Evolutionary conservation across 2,797 vertebrate species (phyloP), one percentile per base, ranked within the genome.

Genomic region (Euthynnus affinis): DNA sequence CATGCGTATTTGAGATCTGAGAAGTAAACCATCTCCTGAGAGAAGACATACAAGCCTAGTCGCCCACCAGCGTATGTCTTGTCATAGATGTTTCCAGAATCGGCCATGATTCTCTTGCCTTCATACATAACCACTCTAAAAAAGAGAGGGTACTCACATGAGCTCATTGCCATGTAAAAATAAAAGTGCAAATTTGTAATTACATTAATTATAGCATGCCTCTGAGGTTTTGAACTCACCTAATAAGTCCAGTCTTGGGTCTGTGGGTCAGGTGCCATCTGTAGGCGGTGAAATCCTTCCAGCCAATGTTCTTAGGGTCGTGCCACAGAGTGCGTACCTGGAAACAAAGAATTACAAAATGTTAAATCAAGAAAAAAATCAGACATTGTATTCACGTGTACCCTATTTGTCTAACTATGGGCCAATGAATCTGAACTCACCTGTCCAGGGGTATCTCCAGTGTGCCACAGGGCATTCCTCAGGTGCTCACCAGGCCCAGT

Each of bases 1-100:
- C 98, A 99, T 95, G 99, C 97, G 20, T 99, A 99, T 97, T 99
- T 99, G 90, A 99, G 96, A 89, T 99, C 98, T 17, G 98, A 99
- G 94, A 99, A 99, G 96, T 99, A 99, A 88, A 98, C 98, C 98
- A 99, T 98, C 96, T 99, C 98, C 94, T 99, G 98, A 83, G 98
- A 99, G 94, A 99, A 99, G 89, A 99, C 97, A 53, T 99, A 99
- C 79, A 99, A 89, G 80, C 98, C 98, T 88, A 99, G 95, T 81
- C 98, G 95, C 66, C 98, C 98, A 53, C 98, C 98, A 60, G 98
- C 96, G 1, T 98, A 99, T 2, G 98, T 99, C 93, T 97, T 99
- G 91, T 99, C 98, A 0, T 96, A 97, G 93, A 99, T 97, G 84
- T 96, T 96, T 92, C 98, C 98, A 18, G 98, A 98, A 94, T 99